Percentiles rank a stretch among this genome's conserved stretches.
These are phyloP conservation scores for Polydrusus cervinus DNA, from an alignment of 2,888 invertebrate genomes.

Conservation along the genomic window DNA sequence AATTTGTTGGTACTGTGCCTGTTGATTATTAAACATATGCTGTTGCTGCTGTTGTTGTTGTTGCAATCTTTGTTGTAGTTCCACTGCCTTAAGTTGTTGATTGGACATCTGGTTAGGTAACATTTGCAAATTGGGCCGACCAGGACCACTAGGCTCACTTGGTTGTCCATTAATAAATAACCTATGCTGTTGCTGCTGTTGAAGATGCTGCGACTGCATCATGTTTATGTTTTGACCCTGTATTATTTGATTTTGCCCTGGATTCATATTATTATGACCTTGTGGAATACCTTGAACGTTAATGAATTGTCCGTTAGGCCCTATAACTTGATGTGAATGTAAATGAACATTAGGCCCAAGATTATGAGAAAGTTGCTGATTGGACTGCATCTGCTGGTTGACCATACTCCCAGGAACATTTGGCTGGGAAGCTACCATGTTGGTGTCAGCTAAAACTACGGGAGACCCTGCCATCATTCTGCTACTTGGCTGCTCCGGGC, in stretches of 20 bases:
- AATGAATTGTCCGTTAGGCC: constrained; percentile 77
- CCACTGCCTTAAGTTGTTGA: constrained; percentile 56
- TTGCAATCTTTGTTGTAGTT: constrained; percentile 55
- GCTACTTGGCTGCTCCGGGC: constrained; percentile 66
- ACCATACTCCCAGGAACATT: constrained; percentile 56
- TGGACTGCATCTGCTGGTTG: constrained; percentile 58
- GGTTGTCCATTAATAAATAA: constrained; percentile 67
- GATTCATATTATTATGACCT: constrained; percentile 63
- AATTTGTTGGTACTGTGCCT: constrained; percentile 65
- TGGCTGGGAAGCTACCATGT: constrained; percentile 64
- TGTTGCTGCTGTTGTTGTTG: constrained; percentile 52
- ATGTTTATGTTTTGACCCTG: constrained; percentile 63
- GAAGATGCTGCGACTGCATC: constrained; percentile 56
- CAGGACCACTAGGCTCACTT: constrained; percentile 68
- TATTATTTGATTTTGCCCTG: constrained; percentile 59
- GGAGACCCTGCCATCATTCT: constrained; percentile 63
- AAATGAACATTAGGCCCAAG: constrained; percentile 59
- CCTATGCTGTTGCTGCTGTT: constrained; percentile 58
- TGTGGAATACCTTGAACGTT: constrained; percentile 73
- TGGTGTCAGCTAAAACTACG: constrained; percentile 62
- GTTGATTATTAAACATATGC: constrained; percentile 56
- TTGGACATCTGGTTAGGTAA: constrained; percentile 64
- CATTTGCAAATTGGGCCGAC: constrained; percentile 68
- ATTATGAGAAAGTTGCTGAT: constrained; percentile 59
- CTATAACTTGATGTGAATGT: constrained; percentile 71